Percentiles rank a stretch among this genome's conserved stretches.
Conservation (phyloP, 2,797 vertebrate genomes). For the Crypturellus tataupa region DNA sequence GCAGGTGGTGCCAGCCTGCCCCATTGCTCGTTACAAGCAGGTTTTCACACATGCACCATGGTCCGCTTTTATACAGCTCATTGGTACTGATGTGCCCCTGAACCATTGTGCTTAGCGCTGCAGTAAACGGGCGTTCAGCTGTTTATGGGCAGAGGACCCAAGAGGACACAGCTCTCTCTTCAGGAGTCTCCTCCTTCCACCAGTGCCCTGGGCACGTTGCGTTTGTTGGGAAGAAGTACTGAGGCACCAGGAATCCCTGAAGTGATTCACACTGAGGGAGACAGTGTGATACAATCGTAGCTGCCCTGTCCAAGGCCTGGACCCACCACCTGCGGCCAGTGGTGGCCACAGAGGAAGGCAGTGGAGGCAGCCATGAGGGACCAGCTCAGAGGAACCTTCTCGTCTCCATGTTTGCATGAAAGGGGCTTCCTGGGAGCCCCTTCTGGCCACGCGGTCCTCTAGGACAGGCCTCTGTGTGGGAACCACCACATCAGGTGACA, state of each 20-base stretch:
- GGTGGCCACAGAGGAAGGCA: neutral
- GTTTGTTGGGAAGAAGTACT: fast-evolving
- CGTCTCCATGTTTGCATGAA: neutral
- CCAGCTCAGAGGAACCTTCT: neutral
- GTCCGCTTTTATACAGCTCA: neutral
- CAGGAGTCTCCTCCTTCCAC: neutral
- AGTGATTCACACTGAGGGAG: neutral
- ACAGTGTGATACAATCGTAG: fast-evolving
- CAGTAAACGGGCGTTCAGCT: neutral
- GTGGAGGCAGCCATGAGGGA: neutral
- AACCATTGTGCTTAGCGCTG: constrained; percentile 6
- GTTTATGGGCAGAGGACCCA: neutral
- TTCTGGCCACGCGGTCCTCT: fast-evolving
- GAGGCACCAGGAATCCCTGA: neutral
- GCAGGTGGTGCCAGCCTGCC: neutral
- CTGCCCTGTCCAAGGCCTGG: neutral
- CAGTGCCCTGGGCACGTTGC: fast-evolving
- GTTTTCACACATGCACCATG: neutral
- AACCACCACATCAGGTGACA: too few species aligned
- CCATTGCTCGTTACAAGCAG: neutral
- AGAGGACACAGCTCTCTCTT: neutral
- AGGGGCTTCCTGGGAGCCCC: fast-evolving
- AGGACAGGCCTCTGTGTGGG: neutral
- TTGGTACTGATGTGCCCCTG: neutral
- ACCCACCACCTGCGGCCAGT: neutral